A percentile compares a stretch with the other conserved stretches of the same genome.
phyloP scores from a whole-genome alignment of 1,140 invertebrate species.

The Orchesella cincta region DNA sequence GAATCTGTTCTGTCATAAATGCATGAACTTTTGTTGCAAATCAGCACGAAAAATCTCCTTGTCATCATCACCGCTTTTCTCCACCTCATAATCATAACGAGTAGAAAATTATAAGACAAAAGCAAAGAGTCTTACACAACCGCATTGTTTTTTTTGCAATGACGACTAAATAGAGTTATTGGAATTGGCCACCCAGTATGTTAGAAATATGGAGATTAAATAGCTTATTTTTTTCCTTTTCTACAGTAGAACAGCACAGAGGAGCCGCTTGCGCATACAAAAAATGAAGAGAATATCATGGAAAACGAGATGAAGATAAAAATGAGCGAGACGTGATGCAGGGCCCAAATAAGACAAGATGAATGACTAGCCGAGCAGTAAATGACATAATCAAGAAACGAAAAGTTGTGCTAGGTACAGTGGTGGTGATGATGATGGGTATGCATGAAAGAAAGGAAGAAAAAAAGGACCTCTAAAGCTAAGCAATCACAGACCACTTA shows the following conservation, averaged over 20 bases:
- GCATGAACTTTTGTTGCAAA: too few species aligned
- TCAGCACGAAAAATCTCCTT: too few species aligned
- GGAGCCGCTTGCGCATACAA: neutral
- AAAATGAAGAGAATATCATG: neutral
- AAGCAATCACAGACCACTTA: neutral
- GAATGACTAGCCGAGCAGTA: constrained; percentile 44
- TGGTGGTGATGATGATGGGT: constrained; percentile 41
- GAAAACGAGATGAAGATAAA: constrained; percentile 26
- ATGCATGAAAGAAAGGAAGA: neutral
- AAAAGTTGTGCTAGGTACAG: constrained; percentile 34
- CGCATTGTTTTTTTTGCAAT: neutral
- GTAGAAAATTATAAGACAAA: neutral
- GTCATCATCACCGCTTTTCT: neutral
- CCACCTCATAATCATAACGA: neutral
- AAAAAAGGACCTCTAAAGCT: neutral
- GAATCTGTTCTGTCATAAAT: too few species aligned
- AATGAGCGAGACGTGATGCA: constrained; percentile 18
- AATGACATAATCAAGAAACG: constrained; percentile 46
- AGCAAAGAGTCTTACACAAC: neutral
- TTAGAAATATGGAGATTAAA: constrained; percentile 21
- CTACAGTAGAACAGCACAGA: neutral
- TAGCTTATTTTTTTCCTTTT: constrained; percentile 14
- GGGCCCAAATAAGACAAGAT: constrained; percentile 38
- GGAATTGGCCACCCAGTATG: constrained; percentile 18
- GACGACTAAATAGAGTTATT: constrained; percentile 23